These are phyloP conservation scores for Protobothrops mucrosquamatus DNA, from an alignment of 2,113 vertebrate genomes.

Conservation along the genomic window DNA sequence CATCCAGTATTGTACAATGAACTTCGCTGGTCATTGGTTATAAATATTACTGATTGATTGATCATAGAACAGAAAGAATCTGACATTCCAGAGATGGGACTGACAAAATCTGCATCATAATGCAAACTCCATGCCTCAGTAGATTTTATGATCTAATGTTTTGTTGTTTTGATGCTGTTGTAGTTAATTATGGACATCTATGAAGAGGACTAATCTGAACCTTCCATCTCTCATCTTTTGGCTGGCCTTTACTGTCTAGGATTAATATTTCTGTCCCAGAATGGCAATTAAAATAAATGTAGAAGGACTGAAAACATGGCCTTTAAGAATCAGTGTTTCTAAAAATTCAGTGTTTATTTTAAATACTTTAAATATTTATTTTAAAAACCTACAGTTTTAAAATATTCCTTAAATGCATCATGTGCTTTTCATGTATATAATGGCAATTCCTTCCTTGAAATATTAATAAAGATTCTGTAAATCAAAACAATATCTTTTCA, in stretches of 20 bases:
- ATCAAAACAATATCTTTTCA: conserved; percentile 37
- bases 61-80: neutral
- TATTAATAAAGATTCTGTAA: conserved; percentile 22
- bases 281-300: conserved; percentile 43
- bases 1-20: neutral
- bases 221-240: neutral
- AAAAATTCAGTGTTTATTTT: conserved; percentile 29
- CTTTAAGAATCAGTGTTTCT: conserved; percentile 46
- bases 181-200: neutral
- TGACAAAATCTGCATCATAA: neutral
- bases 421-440: neutral
- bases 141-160: neutral
- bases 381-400: neutral
- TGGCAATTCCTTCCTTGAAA: neutral
- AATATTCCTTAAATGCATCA: neutral
- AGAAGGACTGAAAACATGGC: conserved; percentile 24
- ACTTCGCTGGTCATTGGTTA: neutral
- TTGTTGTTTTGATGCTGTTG: neutral
- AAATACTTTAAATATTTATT: neutral
- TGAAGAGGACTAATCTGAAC: neutral
- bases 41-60: neutral
- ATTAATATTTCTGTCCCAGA: conserved; percentile 22
- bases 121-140: neutral
- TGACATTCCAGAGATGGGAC: neutral
- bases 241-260: neutral